Evolutionary conservation across 2,888 invertebrate genomes (phyloP).

Genomic region (Agrotis clavis): DNA sequence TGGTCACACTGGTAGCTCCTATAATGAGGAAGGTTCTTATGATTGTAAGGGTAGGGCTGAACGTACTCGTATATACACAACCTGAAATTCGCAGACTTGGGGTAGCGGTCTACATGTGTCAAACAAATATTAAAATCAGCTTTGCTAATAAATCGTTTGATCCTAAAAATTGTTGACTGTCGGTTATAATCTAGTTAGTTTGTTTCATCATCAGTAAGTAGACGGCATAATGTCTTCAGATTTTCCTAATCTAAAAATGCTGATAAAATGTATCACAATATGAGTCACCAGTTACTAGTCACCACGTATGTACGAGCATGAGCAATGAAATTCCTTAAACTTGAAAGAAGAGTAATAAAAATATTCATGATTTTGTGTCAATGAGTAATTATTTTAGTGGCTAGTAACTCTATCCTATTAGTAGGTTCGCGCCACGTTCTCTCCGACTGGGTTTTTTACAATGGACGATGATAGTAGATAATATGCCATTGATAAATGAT

Average conservation of each 20-base stretch:
- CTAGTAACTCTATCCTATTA: background rate
- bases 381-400: slow-evolving; percentile 42
- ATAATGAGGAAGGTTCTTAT: too few relatives aligned
- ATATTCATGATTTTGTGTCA: slow-evolving; percentile 32
- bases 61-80: too few relatives aligned
- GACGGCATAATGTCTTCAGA: slow-evolving; percentile 13
- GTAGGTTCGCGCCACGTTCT: slow-evolving; percentile 10
- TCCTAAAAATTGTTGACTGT: background rate
- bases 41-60: background rate
- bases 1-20: background rate
- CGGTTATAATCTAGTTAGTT: background rate
- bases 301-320: slow-evolving; percentile 12
- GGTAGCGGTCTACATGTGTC: too few relatives aligned
- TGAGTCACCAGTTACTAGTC: slow-evolving; percentile 29
- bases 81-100: background rate
- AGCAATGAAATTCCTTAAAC: slow-evolving; percentile 37
- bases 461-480: background rate
- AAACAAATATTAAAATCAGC: background rate
- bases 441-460: slow-evolving; percentile 6
- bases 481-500: slow-evolving; percentile 15
- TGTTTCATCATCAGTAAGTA: slow-evolving; percentile 2
- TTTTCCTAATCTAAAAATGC: slow-evolving; percentile 36
- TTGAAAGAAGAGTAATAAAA: slow-evolving; percentile 41
- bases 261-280: slow-evolving; percentile 33
- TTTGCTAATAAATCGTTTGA: background rate